Evolutionary conservation across 2,113 vertebrate genomes (phyloP).

Genomic region (Marmota flaviventris): DNA sequence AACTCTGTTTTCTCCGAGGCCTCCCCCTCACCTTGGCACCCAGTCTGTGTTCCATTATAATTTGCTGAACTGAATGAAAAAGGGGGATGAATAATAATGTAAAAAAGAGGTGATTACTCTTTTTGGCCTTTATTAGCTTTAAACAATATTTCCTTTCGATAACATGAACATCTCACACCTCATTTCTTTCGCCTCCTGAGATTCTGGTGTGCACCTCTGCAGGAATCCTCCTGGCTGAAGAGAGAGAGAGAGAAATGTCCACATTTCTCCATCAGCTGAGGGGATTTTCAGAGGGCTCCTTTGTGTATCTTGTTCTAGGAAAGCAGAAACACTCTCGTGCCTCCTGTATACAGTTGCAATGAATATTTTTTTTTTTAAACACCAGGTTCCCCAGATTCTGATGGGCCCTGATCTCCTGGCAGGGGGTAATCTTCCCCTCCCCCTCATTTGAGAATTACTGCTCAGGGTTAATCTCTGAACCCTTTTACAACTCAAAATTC

Average conservation of each 20-base stretch:
- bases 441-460: slow-evolving; percentile 15
- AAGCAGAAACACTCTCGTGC: not conserved
- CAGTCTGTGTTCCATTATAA: not conserved
- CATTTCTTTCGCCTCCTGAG: not conserved
- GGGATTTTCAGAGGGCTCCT: not conserved
- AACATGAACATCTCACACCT: not conserved
- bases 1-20: not conserved
- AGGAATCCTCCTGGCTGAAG: not conserved
- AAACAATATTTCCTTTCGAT: not conserved
- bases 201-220: not conserved
- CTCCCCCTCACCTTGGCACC: not conserved
- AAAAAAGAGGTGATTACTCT: not conserved
- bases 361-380: not conserved
- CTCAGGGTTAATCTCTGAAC: not conserved
- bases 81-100: not conserved
- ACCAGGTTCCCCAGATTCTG: not conserved
- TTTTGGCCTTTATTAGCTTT: not conserved
- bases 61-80: not conserved
- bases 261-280: not conserved
- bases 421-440: not conserved
- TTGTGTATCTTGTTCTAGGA: not conserved
- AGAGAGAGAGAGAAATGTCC: not conserved
- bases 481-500: slow-evolving; percentile 54
- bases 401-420: not conserved
- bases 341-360: not conserved